A percentile compares a stretch with the other conserved stretches of the same genome.
These are phyloP conservation scores for Cololabis saira DNA, from an alignment of 2,113 vertebrate genomes.

Conservation along the genomic window DNA sequence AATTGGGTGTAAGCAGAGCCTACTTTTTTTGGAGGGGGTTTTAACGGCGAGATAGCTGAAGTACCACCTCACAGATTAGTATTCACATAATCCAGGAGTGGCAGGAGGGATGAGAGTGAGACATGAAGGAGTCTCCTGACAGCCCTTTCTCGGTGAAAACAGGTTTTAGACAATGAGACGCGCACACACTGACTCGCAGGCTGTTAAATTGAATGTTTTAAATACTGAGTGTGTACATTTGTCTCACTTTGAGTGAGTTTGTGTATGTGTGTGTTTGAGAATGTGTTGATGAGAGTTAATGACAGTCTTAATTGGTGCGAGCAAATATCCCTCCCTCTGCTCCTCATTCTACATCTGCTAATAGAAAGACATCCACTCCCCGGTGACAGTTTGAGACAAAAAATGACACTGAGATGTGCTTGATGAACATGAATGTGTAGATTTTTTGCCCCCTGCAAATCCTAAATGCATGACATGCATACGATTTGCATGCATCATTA, in stretches of 20 bases:
- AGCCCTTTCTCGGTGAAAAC: constrained; percentile 41
- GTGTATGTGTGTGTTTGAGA: constrained; percentile 1
- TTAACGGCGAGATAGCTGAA: constrained; percentile 20
- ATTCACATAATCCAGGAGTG: constrained; percentile 28
- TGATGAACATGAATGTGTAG: constrained; percentile 18
- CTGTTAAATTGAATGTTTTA: constrained; percentile 55
- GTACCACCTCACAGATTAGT: constrained; percentile 12
- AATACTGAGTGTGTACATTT: constrained; percentile 24
- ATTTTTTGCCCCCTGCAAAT: constrained; percentile 5
- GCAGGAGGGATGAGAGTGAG: constrained; percentile 5
- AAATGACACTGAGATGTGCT: constrained; percentile 20
- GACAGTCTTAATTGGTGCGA: constrained; percentile 65
- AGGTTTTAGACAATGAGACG: constrained; percentile 49
- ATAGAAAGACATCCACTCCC: constrained; percentile 64
- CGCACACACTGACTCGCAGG: constrained; percentile 37
- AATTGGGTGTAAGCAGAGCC: constrained; percentile 10
- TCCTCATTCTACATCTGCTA: constrained; percentile 62
- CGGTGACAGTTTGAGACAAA: constrained; percentile 36
- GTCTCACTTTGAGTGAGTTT: background rate
- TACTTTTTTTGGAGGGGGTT: constrained; percentile 18
- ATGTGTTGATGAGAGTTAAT: constrained; percentile 52
- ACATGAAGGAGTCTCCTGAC: constrained; percentile 32
- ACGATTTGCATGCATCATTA: background rate
- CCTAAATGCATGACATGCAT: background rate
- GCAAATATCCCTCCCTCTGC: constrained; percentile 60